phyloP scores from a whole-genome alignment of 2,888 invertebrate species.

The Chalcosyrphus nemorum region DNA sequence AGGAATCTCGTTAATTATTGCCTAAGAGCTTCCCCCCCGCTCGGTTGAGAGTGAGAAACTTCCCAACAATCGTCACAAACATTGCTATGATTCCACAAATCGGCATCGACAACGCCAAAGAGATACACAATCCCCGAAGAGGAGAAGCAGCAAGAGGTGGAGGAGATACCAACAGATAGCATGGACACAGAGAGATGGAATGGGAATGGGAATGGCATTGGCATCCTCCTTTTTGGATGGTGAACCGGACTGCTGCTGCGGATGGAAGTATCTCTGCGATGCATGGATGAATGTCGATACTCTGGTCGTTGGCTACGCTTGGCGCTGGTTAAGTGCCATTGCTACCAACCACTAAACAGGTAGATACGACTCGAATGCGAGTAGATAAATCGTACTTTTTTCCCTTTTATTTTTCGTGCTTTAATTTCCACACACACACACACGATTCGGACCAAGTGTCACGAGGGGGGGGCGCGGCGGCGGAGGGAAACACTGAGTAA shows the following conservation, averaged over 20 bases:
- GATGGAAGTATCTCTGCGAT: slow-evolving; percentile 44
- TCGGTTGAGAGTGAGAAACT: slow-evolving; percentile 47
- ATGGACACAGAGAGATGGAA: slow-evolving; percentile 39
- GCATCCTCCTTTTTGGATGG: slow-evolving; percentile 2
- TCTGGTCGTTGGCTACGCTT: slow-evolving; percentile 22
- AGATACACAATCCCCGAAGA: slow-evolving; percentile 4
- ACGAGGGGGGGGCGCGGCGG: not conserved
- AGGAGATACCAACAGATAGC: no score
- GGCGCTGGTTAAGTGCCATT: slow-evolving; percentile 23
- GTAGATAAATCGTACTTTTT: slow-evolving; percentile 44
- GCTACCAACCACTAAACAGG: slow-evolving; percentile 37
- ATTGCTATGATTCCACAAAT: slow-evolving; percentile 60
- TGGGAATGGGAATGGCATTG: slow-evolving; percentile 21
- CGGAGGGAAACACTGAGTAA: slow-evolving; percentile 65
- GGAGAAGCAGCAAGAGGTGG: not conserved
- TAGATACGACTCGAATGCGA: slow-evolving; percentile 34
- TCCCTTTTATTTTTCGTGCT: slow-evolving; percentile 10
- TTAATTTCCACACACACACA: slow-evolving; percentile 16
- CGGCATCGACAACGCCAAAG: slow-evolving; percentile 21
- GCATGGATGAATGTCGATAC: slow-evolving; percentile 56
- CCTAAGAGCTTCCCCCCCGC: slow-evolving; percentile 30
- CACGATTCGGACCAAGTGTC: not conserved
- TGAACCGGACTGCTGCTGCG: not conserved
- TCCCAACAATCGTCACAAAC: slow-evolving; percentile 40
- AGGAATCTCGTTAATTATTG: slow-evolving; percentile 67